Evolutionary conservation across 2,797 vertebrate species (phyloP), one percentile per base, ranked within the genome.

Genomic region (Zenarchopterus dispar): DNA sequence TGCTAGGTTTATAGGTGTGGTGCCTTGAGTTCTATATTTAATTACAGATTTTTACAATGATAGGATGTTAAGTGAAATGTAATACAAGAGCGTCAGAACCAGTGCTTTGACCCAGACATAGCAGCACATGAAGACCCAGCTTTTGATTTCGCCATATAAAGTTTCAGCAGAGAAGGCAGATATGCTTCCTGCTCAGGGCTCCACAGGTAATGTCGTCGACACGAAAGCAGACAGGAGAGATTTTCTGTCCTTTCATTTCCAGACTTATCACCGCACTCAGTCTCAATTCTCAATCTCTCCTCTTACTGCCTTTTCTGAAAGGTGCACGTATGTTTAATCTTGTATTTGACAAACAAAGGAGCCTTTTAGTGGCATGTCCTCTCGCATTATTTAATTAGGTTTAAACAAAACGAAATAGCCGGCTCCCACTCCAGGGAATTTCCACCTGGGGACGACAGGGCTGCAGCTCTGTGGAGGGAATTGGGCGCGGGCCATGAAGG

Each of bases 1-100:
- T 63, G 62, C 80, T 87, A 73, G 82, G 82, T 84, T 90, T 86
- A 79, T 80, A 90, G 89, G 89, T 88, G 89, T 90, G 89, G 88
- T 65, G 70, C 72, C 73, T 64, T 67, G 79, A 75, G 85, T 84
- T 77, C 58, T 64, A 76, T 79, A 82, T 92, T 83, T 80, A 70
- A 86, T 92, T 89, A 85, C 87, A 88, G 79, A 86, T 85, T 87
- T 83, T 75, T 84, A 77, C 71, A 75, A 70, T 75, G 78, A 86
- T 85, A 84, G 75, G 72, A 82, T 75, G 77, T 78, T 80, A 80
- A 82, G 72, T 70, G 77, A 87, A 89, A 88, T 73, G 70, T 77
- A 88, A 86, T 73, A 80, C 86, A 73, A 67, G 60, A 81, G 51
- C n/a, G 28, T 75, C 48, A 45, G 59, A 84, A 56, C 49, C 62